Evolutionary conservation across 2,113 vertebrate species (phyloP).

Genomic region (Trogon surrucura): DNA sequence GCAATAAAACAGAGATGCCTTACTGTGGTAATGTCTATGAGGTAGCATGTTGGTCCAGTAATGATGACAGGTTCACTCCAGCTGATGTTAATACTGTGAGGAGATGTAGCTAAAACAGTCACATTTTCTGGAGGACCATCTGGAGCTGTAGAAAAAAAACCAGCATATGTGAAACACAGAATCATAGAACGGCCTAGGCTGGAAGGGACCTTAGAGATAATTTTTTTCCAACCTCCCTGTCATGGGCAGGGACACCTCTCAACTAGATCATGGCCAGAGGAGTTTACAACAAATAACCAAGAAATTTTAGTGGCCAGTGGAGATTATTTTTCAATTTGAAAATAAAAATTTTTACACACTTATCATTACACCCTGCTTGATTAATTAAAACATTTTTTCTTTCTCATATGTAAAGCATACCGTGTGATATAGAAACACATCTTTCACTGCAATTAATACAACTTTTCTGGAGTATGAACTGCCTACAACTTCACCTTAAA

Average conservation of each 20-base stretch:
- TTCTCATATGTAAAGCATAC: neutral
- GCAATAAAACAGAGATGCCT: conserved; percentile 32
- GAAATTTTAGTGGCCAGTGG: neutral
- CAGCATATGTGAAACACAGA: neutral
- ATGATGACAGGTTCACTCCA: conserved; percentile 88
- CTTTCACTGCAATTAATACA: neutral
- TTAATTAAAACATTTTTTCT: neutral
- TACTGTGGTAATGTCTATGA: conserved; percentile 85
- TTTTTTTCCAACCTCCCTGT: too few relatives aligned
- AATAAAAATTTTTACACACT: neutral
- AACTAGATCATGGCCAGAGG: neutral
- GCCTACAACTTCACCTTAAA: neutral
- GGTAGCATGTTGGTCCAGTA: conserved; percentile 90
- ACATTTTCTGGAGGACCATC: conserved; percentile 88
- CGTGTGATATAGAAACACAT: neutral
- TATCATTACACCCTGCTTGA: neutral
- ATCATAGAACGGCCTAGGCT: too few relatives aligned
- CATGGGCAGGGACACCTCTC: too few relatives aligned
- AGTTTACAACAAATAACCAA: neutral
- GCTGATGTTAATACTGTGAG: conserved; percentile 82
- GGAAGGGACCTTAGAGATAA: too few relatives aligned
- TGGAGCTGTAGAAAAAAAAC: conserved; percentile 79
- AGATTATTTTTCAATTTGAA: neutral
- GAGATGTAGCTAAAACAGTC: conserved; percentile 79
- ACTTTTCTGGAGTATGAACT: neutral